Conservation (phyloP, 2,888 invertebrate genomes). For the Drosophila multiciliata region DNA sequence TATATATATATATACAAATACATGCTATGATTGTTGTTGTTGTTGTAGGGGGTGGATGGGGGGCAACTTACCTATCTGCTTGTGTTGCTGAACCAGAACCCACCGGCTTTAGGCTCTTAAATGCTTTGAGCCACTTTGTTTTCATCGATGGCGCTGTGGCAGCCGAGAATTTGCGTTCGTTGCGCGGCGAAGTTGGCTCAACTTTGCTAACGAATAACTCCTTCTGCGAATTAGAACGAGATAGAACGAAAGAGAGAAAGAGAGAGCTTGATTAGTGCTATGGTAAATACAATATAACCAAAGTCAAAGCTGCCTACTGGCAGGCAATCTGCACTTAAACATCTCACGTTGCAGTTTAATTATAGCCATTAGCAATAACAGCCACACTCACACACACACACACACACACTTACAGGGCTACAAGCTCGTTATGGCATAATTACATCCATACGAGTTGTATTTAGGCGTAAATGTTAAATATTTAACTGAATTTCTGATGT, state of each 20-base stretch:
- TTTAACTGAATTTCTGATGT: conserved; percentile 61
- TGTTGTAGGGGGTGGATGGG: neutral
- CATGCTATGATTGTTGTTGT: conserved; percentile 23
- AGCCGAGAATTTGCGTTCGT: conserved; percentile 93
- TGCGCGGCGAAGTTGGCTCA: conserved; percentile 88
- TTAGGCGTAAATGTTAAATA: conserved; percentile 68
- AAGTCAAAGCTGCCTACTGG: conserved; percentile 29
- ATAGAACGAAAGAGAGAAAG: conserved; percentile 5
- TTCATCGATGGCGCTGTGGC: conserved; percentile 96
- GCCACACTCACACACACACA: conserved; percentile 17
- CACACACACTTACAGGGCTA: conserved; percentile 6
- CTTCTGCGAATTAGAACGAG: conserved; percentile 87
- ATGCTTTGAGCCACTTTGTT: conserved; percentile 98
- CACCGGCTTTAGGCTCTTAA: conserved; percentile 96
- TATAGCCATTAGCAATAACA: conserved; percentile 66
- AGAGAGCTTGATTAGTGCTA: conserved; percentile 5
- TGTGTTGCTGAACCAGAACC: conserved; percentile 86
- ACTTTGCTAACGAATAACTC: conserved; percentile 93
- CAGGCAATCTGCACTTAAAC: conserved; percentile 66
- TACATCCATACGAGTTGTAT: conserved; percentile 53
- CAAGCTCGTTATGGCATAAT: conserved; percentile 64
- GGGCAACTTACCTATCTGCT: conserved; percentile 88
- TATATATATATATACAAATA: neutral
- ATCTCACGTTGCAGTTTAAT: conserved; percentile 72
- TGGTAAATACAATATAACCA: conserved; percentile 26